Conservation (phyloP, 2,113 vertebrate genomes). For the Triplophysa rosa region DNA sequence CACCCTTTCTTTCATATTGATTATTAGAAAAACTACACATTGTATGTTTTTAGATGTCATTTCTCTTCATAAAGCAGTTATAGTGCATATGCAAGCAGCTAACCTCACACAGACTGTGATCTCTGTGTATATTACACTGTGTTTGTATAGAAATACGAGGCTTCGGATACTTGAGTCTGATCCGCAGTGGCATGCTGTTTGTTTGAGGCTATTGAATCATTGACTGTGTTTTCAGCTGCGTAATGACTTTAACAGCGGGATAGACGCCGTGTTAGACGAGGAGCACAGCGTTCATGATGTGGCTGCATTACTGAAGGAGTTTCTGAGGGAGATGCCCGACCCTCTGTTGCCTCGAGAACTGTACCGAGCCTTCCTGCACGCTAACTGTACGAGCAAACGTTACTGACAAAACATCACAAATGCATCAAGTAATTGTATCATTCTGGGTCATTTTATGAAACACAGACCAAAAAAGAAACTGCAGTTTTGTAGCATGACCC, state of each 20-base stretch:
- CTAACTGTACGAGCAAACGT: conserved; percentile 74
- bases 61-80: no score
- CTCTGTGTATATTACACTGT: conserved; percentile 4
- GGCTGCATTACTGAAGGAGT: conserved; percentile 88
- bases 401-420: no score
- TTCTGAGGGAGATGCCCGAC: conserved; percentile 86
- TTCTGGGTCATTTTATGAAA: no score
- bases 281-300: conserved; percentile 88
- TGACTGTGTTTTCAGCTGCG: conserved; percentile 58
- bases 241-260: conserved; percentile 70
- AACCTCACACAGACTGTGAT: not conserved
- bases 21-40: not conserved
- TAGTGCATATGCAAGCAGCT: not conserved
- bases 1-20: not conserved
- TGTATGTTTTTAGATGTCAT: not conserved
- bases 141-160: conserved; percentile 7
- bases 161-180: not conserved
- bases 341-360: conserved; percentile 85
- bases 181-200: not conserved
- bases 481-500: not conserved
- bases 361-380: conserved; percentile 86
- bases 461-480: no score
- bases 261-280: conserved; percentile 80
- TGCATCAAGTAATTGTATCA: not conserved
- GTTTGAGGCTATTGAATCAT: not conserved